A percentile compares a stretch with the other conserved stretches of the same genome.
Conservation (phyloP, 2,113 vertebrate species). For the Numida meleagris region DNA sequence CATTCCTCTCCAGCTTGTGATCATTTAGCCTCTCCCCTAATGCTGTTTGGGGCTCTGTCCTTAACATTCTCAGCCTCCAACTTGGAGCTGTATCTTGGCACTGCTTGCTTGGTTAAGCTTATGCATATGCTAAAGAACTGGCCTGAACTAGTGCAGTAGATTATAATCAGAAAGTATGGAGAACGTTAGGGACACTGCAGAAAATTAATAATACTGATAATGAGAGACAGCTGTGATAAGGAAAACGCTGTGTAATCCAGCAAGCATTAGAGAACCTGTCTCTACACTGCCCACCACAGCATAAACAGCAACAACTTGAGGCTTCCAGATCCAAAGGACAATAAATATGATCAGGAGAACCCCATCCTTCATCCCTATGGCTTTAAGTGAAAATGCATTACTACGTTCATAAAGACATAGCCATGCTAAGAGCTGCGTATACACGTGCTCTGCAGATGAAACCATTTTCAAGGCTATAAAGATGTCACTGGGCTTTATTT, state of each 20-base stretch:
- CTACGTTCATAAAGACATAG: background rate
- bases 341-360: background rate
- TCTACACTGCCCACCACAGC: background rate
- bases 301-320: background rate
- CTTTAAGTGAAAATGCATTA: constrained; percentile 28
- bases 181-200: background rate
- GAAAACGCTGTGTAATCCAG: background rate
- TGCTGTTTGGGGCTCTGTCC: background rate
- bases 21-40: background rate
- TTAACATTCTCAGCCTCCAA: background rate
- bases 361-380: background rate
- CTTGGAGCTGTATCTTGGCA: background rate
- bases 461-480: background rate
- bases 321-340: background rate
- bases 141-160: background rate
- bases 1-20: background rate
- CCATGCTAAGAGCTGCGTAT: background rate
- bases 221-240: background rate
- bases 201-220: background rate
- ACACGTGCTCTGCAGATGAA: background rate
- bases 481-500: background rate
- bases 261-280: background rate
- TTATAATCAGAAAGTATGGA: background rate
- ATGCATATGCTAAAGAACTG: background rate
- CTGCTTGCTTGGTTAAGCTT: background rate